phyloP scores from a whole-genome alignment of 2,113 vertebrate species.

The Telmatochromis sp. region DNA sequence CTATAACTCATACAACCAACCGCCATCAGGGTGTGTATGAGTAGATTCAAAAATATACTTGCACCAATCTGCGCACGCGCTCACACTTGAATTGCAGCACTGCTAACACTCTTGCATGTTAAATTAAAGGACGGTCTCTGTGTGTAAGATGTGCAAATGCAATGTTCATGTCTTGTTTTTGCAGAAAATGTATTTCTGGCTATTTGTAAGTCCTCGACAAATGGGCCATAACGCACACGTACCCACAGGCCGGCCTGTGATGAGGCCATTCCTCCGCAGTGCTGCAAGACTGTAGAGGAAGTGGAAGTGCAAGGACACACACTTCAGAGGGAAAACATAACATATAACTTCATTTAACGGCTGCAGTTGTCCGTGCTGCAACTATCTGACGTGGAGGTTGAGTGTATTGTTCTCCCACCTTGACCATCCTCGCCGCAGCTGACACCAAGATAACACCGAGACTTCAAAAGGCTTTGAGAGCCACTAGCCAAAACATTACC shows the following conservation, averaged over 20 bases:
- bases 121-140: background rate
- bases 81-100: background rate
- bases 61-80: background rate
- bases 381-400: slow-evolving; percentile 19
- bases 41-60: background rate
- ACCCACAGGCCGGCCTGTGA: background rate
- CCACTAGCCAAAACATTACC: slow-evolving; percentile 57
- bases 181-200: background rate
- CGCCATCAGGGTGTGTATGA: slow-evolving; percentile 22
- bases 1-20: slow-evolving; percentile 51
- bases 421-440: slow-evolving; percentile 43
- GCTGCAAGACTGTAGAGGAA: background rate
- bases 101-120: background rate
- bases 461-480: slow-evolving; percentile 59
- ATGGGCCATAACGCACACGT: background rate
- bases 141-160: background rate
- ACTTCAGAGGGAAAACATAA: slow-evolving; percentile 52
- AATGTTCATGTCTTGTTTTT: background rate
- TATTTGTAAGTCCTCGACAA: background rate
- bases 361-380: slow-evolving; percentile 68
- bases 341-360: slow-evolving; percentile 59
- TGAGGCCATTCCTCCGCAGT: background rate
- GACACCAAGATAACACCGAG: slow-evolving; percentile 57
- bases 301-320: slow-evolving; percentile 16
- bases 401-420: slow-evolving; percentile 42